These are phyloP conservation scores for Diadophis punctatus DNA, from an alignment of 2,113 vertebrate species.

Conservation along the genomic window DNA sequence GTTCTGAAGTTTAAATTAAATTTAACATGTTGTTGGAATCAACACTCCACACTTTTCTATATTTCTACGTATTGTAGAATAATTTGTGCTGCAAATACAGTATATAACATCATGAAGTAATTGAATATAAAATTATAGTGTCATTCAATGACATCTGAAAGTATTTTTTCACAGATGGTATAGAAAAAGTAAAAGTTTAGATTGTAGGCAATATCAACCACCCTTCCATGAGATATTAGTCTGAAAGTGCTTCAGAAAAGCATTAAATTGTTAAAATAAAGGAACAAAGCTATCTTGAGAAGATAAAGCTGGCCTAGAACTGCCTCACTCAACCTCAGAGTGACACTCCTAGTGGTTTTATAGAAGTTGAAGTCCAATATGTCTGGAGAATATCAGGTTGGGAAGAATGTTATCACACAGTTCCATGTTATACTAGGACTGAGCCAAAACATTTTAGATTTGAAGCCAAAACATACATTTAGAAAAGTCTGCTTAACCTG, in stretches of 20 bases:
- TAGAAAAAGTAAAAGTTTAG: background rate
- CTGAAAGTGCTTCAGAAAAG: background rate
- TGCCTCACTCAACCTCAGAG: background rate
- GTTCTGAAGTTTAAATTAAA: conserved; percentile 20
- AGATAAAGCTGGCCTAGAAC: background rate
- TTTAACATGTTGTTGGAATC: conserved; percentile 30
- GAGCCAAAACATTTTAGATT: background rate
- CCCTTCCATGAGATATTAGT: background rate
- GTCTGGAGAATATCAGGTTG: background rate
- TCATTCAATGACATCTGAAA: background rate
- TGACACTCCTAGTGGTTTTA: background rate
- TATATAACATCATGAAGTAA: background rate
- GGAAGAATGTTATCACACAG: background rate
- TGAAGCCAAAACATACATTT: background rate
- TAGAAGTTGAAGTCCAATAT: background rate
- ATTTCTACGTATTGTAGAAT: conserved; percentile 5
- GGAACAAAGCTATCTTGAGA: background rate
- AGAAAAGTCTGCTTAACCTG: background rate
- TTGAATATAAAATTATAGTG: background rate
- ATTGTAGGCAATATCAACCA: background rate
- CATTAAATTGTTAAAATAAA: background rate
- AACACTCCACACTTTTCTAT: background rate
- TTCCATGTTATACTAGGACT: background rate
- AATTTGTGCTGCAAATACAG: background rate
- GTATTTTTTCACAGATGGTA: background rate